A percentile compares a stretch with the other conserved stretches of the same genome.
Conservation (phyloP, 1,140 invertebrate genomes). For the Popillia japonica region DNA sequence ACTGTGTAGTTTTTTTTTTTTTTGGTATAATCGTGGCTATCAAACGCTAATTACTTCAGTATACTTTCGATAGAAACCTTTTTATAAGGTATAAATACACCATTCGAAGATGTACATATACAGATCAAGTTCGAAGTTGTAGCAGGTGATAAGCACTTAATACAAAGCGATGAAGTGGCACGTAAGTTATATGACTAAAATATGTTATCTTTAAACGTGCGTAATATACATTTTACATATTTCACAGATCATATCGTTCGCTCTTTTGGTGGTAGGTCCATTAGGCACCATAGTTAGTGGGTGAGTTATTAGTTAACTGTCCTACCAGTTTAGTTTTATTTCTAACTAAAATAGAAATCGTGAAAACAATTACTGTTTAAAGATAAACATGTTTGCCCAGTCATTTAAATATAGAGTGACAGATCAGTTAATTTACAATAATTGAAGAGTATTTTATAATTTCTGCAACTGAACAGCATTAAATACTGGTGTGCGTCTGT, state of each 20-base stretch:
- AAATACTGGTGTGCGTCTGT: too few species aligned
- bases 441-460: too few species aligned
- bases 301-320: background rate
- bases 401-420: too few species aligned
- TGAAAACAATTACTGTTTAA: too few species aligned
- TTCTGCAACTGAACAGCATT: too few species aligned
- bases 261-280: background rate
- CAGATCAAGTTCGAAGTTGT: background rate
- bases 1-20: background rate
- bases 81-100: slow-evolving; percentile 10
- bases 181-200: background rate
- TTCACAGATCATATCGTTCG: background rate
- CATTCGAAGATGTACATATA: background rate
- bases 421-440: too few species aligned
- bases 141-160: background rate
- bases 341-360: too few species aligned
- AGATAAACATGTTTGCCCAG: too few species aligned
- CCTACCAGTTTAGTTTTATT: too few species aligned
- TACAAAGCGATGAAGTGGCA: background rate
- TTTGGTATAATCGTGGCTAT: background rate
- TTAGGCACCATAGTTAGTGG: background rate
- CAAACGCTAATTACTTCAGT: background rate
- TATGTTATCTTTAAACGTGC: background rate
- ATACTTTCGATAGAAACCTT: slow-evolving; percentile 8
- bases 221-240: background rate